Evolutionary conservation across 1,140 invertebrate genomes (phyloP), one percentile per base, ranked within the genome.

Genomic region (Vanessa atalanta): DNA sequence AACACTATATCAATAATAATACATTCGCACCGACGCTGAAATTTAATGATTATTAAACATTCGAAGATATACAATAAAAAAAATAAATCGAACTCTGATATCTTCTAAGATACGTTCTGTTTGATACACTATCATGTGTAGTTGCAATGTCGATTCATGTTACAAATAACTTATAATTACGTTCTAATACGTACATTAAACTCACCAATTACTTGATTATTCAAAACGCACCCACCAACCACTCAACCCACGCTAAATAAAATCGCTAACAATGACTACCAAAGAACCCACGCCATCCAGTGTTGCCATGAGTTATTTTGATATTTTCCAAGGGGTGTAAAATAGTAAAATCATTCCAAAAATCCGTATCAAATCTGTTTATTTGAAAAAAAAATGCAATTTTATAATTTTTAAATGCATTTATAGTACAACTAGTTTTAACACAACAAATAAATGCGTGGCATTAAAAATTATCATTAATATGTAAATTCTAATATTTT

Each of bases 251-350:
- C 89, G 89, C 89, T 67, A 75, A 70, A 50, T 70, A 63, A 65
- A 75, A 75, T 75, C 73, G 68, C 68, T 81, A 87, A 87, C 88
- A 88, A 86, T 83, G 81, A 80, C 77, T 80, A 76, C 75, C 70
- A 82, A 85, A 81, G 81, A 84, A 89, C 89, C 89, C 88, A 89
- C 89, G 89, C 89, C 87, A 85, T 85, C 77, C 74, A 81, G 80
- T 85, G 84, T 86, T 90, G 86, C 85, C 80, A 84, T 61, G 26
- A 61, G 9, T 23, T 57, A 26, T 55, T 55, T 55, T 31, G 9
- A 12, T 57, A 57, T 43, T 43, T 43, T 43, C 37, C 37, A 43
- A 43, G 9, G 37, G 7, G 37, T 43, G 9, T 43, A 31, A 20
- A 31, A 31, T 31, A 31, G 26, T 6, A 5, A 43, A 43, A 43